These are phyloP conservation scores for Acropternis orthonyx DNA, from an alignment of 2,797 vertebrate genomes.

Conservation along the genomic window DNA sequence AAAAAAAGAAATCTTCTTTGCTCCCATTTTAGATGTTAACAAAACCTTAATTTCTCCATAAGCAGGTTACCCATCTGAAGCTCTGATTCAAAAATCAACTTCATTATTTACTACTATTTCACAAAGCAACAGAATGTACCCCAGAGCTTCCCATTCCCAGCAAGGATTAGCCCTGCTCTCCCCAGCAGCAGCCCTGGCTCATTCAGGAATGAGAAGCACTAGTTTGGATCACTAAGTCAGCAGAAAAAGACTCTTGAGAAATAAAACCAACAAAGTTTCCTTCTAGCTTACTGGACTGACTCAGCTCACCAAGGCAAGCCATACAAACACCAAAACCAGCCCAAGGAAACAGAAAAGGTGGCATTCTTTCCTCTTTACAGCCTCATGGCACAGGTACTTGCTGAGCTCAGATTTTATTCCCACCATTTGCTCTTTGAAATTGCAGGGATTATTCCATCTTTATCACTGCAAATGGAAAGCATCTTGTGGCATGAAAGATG, in stretches of 20 bases:
- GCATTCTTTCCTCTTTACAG: not conserved
- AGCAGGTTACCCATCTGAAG: not conserved
- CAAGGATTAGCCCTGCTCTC: not conserved
- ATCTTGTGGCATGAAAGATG: not conserved
- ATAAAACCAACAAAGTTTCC: not conserved
- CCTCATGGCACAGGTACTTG: not conserved
- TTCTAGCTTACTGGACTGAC: not conserved
- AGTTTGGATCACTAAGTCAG: not conserved
- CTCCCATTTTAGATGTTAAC: not conserved
- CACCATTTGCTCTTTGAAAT: not conserved
- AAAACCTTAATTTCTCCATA: not conserved
- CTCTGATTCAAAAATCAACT: not conserved
- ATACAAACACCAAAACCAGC: not conserved
- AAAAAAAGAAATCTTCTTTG: not conserved
- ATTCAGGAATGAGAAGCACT: not conserved
- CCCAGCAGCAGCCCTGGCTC: not conserved
- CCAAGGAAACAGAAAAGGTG: not conserved
- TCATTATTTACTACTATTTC: not conserved
- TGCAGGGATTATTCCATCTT: not conserved
- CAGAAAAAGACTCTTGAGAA: not conserved
- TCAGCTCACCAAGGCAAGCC: not conserved
- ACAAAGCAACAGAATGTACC: not conserved
- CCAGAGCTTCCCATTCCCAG: not conserved
- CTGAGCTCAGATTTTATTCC: conserved; percentile 8
- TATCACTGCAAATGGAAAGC: not conserved